Base-by-base conservation (phyloP, 1,140 invertebrate species). In the Drosophila tani region DNA sequence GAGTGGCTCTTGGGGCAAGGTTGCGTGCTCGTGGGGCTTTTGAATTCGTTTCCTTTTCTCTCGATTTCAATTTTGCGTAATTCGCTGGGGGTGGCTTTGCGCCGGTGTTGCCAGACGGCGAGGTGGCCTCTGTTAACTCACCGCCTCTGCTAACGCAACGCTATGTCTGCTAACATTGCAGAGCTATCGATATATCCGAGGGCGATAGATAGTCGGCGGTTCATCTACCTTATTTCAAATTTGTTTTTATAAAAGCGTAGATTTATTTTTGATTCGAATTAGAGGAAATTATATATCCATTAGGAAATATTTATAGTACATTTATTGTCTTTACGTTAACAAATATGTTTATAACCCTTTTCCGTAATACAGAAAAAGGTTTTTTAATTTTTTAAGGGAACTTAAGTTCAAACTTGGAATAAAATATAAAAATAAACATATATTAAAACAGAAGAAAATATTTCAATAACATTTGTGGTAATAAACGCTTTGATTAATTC, bases 1-100 rank as follows among this genome's bases (percentile, higher is more conserved):
- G 64, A 84, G 62, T 58, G 60, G 47, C 38, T 64, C 58, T 68
- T 40, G 46, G 65, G 65, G 65, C 32, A 40, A 41, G 35, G 24
- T 50, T 49, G 24, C 43, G 15, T 15, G 43, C 40, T 62, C n/a
- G 60, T 49, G 43, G 32, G 17, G 32, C 45, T 50, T 68, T 68
- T 46, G 64, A 67, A 67, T 7, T 27, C 32, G 32, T 40, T 53
- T 17, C 40, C 1, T 0, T 12, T 47, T 21, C 57, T 62, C 53
- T 32, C 51, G 40, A n/a, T 35, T 38, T 24, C 9, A 49, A 50
- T 50, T 45, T 45, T 40, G 50, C 14, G 41, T 41, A 32, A 12
- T n/a, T n/a, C 29, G 47, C 57, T 47, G 51, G 43, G 68, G 60
- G 45, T 71, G 68, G 68, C 50, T 41, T 67, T 17, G 11, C 3